A percentile compares a stretch with the other conserved stretches of the same genome.
phyloP scores from a whole-genome alignment of 2,888 invertebrate species.

The Scelioninae gen. 1 region DNA sequence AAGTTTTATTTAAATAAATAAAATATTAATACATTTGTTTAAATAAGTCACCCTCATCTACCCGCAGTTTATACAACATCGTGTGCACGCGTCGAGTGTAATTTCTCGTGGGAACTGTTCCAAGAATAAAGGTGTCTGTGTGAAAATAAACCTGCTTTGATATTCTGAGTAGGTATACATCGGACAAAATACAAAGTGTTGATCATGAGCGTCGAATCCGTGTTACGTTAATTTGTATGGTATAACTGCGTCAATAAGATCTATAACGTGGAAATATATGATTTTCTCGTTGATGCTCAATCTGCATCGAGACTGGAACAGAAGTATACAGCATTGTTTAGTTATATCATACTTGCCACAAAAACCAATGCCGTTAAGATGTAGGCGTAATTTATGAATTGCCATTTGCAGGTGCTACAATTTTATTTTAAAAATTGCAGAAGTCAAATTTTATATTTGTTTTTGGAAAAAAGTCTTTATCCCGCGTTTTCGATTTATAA shows the following conservation, averaged over 20 bases:
- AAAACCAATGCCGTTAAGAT: too few relatives aligned
- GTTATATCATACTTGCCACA: too few relatives aligned
- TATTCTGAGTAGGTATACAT: constrained; percentile 52
- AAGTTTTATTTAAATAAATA: neutral
- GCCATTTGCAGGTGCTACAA: too few relatives aligned
- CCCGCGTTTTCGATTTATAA: too few relatives aligned
- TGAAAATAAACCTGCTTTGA: constrained; percentile 60
- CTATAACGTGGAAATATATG: constrained; percentile 3
- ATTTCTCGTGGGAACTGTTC: constrained; percentile 65
- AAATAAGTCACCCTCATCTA: constrained; percentile 30
- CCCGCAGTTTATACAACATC: constrained; percentile 52
- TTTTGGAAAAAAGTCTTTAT: too few relatives aligned
- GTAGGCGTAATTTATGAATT: too few relatives aligned
- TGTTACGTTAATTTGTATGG: constrained; percentile 3
- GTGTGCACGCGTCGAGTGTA: constrained; percentile 46
- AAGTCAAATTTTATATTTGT: too few relatives aligned
- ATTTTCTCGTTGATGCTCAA: constrained; percentile 12
- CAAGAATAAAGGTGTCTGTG: constrained; percentile 61
- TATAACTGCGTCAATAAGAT: constrained; percentile 16
- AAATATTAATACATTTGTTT: constrained; percentile 8
- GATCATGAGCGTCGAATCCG: constrained; percentile 18
- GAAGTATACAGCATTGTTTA: too few relatives aligned
- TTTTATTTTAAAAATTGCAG: too few relatives aligned
- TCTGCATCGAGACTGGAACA: constrained; percentile 1
- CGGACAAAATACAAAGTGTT: constrained; percentile 27